Evolutionary conservation across 2,113 vertebrate genomes (phyloP), one percentile per base, ranked within the genome.

Genomic region (Antennarius striatus): DNA sequence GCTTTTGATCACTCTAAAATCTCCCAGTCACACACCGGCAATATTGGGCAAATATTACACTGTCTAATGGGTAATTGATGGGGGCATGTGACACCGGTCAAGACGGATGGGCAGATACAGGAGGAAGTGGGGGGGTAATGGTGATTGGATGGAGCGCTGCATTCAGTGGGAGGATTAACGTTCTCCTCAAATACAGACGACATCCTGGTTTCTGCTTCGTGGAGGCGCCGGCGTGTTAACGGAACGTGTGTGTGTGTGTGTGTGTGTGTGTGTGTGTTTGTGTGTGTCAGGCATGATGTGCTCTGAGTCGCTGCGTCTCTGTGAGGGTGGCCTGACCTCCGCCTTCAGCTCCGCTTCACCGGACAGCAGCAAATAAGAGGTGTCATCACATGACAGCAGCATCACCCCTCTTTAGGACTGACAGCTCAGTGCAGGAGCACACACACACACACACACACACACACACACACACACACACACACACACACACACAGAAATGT

Each of bases 21-120:
- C 84, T 89, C 82, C 74, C 73, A 83, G 87, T 90, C 89, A 87
- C 90, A 85, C 72, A 39, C 55, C 13, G 73, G 89, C 89, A 89
- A 91, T 91, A 91, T 92, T 89, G 89, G 88, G 61, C 66, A 84
- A 90, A 90, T 90, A 92, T 90, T 90, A 86, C 88, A 75, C 84
- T 85, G 86, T 90, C 85, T 90, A 88, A 91, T 84, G 88, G 91
- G 84, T 91, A 92, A 93, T 91, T 91, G 86, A 91, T 90, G 85
- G 88, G 56, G 84, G 77, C 89, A 75, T 86, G 85, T 88, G 89
- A 91, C 86, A 85, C 81, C 49, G 70, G 81, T 86, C 64, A 65
- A 88, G 81, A 87, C 49, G 62, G 83, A 91, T 82, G 77, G 77
- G 74, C 30, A 49, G 77, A 72, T 65, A 69, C 71, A 58, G 82